Conservation (phyloP, 1,140 invertebrate species). For the Aleiodes sp. region DNA sequence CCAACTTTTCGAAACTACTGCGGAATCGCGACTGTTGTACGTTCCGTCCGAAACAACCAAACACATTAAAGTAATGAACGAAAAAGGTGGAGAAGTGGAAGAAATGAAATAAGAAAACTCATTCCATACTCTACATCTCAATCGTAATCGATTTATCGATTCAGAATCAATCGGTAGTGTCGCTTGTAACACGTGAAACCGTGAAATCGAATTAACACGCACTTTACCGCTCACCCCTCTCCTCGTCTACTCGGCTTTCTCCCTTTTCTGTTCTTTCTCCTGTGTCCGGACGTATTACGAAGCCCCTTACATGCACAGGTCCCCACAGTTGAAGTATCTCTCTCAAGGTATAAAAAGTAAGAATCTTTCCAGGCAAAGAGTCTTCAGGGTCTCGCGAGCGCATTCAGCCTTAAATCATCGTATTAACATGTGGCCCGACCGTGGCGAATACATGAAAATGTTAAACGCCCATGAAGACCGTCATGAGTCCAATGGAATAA, state of each 20-base stretch:
- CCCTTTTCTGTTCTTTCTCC: neutral
- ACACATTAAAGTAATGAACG: too few species aligned
- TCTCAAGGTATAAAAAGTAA: constrained; percentile 7
- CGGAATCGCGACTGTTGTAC: too few species aligned
- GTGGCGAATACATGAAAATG: constrained; percentile 40
- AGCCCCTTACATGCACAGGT: constrained; percentile 4
- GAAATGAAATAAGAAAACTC: neutral
- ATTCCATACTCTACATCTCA: neutral
- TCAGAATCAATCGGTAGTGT: neutral
- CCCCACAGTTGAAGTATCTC: neutral
- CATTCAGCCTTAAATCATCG: constrained; percentile 38
- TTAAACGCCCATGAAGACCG: constrained; percentile 35
- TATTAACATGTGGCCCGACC: constrained; percentile 35
- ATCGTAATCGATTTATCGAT: constrained; percentile 28
- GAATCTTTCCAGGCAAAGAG: neutral
- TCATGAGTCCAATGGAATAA: constrained; percentile 30
- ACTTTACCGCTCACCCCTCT: constrained; percentile 21
- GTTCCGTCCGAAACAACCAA: too few species aligned
- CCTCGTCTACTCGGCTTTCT: neutral
- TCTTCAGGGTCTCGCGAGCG: neutral
- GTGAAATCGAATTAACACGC: constrained; percentile 36
- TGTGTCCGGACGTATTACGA: constrained; percentile 29
- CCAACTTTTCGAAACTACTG: constrained; percentile 48
- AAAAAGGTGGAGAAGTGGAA: neutral
- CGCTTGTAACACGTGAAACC: constrained; percentile 28